Percentiles rank a stretch among this genome's conserved stretches.
Evolutionary conservation across 2,113 vertebrate genomes (phyloP).

Genomic region (Pygoscelis antarcticus): DNA sequence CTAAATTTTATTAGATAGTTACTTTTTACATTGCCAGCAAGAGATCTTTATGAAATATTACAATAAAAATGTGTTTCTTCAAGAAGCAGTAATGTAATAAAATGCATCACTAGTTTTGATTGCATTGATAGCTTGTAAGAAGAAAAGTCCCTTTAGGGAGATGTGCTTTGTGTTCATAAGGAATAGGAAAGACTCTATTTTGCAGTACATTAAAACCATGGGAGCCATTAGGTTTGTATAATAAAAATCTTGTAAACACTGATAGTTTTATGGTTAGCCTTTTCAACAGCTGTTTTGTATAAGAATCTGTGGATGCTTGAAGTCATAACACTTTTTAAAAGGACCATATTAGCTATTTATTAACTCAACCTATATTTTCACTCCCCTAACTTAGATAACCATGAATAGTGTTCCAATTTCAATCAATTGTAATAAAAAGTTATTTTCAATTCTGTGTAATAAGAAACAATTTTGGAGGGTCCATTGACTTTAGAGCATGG

Average conservation of each 20-base stretch:
- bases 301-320: background rate
- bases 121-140: constrained; percentile 1
- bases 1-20: constrained; percentile 49
- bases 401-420: background rate
- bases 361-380: background rate
- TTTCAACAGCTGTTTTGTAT: constrained; percentile 21
- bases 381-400: background rate
- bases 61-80: constrained; percentile 19
- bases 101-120: constrained; percentile 63
- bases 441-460: constrained; percentile 2
- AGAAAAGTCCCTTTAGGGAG: background rate
- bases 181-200: background rate
- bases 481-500: background rate
- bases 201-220: constrained; percentile 10
- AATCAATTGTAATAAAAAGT: background rate
- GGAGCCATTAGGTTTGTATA: constrained; percentile 3
- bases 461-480: background rate
- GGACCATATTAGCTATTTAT: background rate
- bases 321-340: background rate
- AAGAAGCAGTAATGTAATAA: constrained; percentile 37
- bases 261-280: constrained; percentile 36
- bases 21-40: constrained; percentile 23
- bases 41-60: constrained; percentile 46
- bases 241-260: constrained; percentile 55
- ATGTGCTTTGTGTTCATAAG: constrained; percentile 21